Conservation (phyloP, 2,113 vertebrate species). For the Megalops atlanticus region DNA sequence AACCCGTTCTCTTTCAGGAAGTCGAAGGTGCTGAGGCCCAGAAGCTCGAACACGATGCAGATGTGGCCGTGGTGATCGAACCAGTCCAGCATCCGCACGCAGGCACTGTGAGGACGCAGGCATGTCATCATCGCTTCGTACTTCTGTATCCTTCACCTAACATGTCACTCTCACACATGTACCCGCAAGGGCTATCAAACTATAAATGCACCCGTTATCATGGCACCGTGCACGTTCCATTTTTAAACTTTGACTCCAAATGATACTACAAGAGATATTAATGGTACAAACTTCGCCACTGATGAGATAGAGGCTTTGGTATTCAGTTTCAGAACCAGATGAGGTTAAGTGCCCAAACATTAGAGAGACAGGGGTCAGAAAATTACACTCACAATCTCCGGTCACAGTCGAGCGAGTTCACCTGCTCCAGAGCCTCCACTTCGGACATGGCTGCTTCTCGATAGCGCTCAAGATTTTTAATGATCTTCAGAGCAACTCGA, state of each 20-base stretch:
- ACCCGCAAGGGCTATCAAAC: too few relatives aligned
- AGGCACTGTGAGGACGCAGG: slow-evolving; percentile 70
- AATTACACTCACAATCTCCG: slow-evolving; percentile 68
- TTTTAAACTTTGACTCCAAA: too few relatives aligned
- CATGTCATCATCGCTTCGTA: neutral
- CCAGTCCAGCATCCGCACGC: slow-evolving; percentile 92
- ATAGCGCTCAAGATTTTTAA: slow-evolving; percentile 88
- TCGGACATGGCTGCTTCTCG: slow-evolving; percentile 86
- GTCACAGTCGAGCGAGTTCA: slow-evolving; percentile 82
- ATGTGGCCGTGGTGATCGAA: slow-evolving; percentile 89
- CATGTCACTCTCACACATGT: too few relatives aligned
- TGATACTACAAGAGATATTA: too few relatives aligned
- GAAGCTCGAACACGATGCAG: slow-evolving; percentile 92
- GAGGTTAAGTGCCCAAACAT: neutral
- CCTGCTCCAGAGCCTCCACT: slow-evolving; percentile 87
- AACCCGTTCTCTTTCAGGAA: slow-evolving; percentile 88
- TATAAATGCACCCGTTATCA: too few relatives aligned
- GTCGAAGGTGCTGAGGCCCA: slow-evolving; percentile 91
- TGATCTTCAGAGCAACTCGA: slow-evolving; percentile 90
- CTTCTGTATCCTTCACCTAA: neutral
- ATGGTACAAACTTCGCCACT: too few relatives aligned
- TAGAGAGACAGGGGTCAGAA: neutral
- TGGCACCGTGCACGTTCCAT: too few relatives aligned
- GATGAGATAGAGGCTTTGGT: too few relatives aligned
- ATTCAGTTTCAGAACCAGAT: neutral